These are phyloP conservation scores for Athalia cordata DNA, from an alignment of 2,888 invertebrate genomes.

Conservation along the genomic window DNA sequence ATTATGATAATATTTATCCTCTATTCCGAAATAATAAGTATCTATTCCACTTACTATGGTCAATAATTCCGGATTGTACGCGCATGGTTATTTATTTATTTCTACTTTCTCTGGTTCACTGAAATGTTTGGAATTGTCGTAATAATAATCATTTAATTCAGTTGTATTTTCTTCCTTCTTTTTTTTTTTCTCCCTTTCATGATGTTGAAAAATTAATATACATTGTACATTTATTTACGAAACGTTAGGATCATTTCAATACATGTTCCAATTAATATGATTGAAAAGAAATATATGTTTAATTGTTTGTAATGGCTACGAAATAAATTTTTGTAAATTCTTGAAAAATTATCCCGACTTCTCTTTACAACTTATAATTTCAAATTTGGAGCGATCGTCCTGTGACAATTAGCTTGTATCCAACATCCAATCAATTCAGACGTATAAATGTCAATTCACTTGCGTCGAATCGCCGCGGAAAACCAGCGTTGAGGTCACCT, in stretches of 20 bases:
- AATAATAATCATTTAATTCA: background rate
- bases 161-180: background rate
- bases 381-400: too few species aligned
- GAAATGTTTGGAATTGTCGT: slow-evolving; percentile 16
- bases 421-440: too few species aligned
- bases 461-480: too few species aligned
- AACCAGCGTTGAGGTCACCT: too few species aligned
- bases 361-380: too few species aligned
- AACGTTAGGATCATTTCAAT: slow-evolving; percentile 24
- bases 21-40: background rate
- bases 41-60: slow-evolving; percentile 16
- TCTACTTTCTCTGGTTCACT: background rate
- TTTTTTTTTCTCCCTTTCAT: slow-evolving; percentile 2
- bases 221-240: slow-evolving; percentile 36
- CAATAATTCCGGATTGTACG: slow-evolving; percentile 13
- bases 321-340: slow-evolving; percentile 42
- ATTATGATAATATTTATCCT: background rate
- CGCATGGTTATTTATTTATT: too few species aligned
- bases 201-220: background rate
- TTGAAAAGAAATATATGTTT: slow-evolving; percentile 35
- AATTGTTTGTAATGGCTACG: slow-evolving; percentile 38
- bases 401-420: too few species aligned
- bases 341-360: background rate
- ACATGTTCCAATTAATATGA: slow-evolving; percentile 4
- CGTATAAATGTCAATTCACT: too few species aligned